phyloP scores from a whole-genome alignment of 2,113 vertebrate species.

The Etia nguti region DNA sequence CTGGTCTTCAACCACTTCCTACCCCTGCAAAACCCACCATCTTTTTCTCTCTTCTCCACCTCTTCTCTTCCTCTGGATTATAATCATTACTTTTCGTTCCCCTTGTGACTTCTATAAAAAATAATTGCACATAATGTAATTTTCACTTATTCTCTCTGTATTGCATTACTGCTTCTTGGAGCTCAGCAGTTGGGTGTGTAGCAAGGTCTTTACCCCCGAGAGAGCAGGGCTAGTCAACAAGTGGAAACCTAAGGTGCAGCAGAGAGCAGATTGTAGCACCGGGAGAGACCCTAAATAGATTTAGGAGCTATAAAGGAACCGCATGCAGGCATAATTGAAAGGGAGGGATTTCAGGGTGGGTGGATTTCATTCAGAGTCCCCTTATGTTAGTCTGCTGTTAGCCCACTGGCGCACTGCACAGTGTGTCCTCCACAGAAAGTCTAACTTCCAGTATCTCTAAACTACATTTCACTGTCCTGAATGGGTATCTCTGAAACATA shows the following conservation, averaged over 20 bases:
- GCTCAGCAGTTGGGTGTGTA: background rate
- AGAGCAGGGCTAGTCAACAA: background rate
- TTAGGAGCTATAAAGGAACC: constrained; percentile 13
- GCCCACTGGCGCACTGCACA: background rate
- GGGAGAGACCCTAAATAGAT: constrained; percentile 30
- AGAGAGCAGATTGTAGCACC: constrained; percentile 20
- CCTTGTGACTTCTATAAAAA: constrained; percentile 17
- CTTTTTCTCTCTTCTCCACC: background rate
- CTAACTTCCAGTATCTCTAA: background rate
- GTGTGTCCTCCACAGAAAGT: background rate
- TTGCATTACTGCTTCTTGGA: background rate
- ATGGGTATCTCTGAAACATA: background rate
- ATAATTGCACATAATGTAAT: constrained; percentile 38
- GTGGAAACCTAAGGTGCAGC: constrained; percentile 25
- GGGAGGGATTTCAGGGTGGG: background rate
- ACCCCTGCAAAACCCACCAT: background rate
- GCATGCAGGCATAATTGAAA: constrained; percentile 13
- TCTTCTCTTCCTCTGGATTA: background rate
- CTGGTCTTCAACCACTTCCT: background rate
- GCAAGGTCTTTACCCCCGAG: background rate
- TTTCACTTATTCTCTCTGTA: constrained; percentile 6
- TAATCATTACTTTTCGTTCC: background rate
- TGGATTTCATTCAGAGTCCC: background rate
- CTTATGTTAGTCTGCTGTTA: background rate
- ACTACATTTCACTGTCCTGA: background rate